Evolutionary conservation across 2,888 invertebrate species (phyloP), one percentile per base, ranked within the genome.

Genomic region (Malthinus seriepunctatus): DNA sequence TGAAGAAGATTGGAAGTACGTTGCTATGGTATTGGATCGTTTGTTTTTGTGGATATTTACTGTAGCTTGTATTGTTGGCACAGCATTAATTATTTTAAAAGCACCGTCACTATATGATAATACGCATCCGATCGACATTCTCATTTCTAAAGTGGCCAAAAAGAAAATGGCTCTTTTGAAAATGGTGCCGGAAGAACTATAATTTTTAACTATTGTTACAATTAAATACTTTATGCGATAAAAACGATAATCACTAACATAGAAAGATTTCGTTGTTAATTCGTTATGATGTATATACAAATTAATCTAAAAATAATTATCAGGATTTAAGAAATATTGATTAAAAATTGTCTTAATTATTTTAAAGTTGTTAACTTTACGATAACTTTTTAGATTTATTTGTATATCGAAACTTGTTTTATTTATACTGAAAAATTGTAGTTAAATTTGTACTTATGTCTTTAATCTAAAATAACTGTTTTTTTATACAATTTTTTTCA

Each of bases 1-100:
- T 73, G 93, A 92, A 79, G 95, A 96, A 81, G 97, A 97, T 81
- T 97, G 97, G 97, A 97, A 97, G 79, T 97, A 95, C 83, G 95
- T 97, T 59, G 89, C 89, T 55, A 93, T 97, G 95, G 97, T 97
- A 65, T 84, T 97, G 78, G 97, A 97, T 82, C 87, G 97, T 73
- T 86, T 97, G 73, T 97, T 97, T 82, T 86, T 97, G 70, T 95
- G 95, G 88, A 88, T 94, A 73, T 97, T 97, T 82, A 92, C 96
- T 76, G 85, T 95, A 77, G 94, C 95, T 67, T 97, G 96, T 80
- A 86, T 97, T 65, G 81, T 94, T 62, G 97, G 97, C 65, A 96
- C 93, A 60, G 89, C 89, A 60, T 83, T 92, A 70, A 93, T 93
- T 74, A 93, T 93, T 78, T 85, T 95, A 64, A 88, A 92, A 80